Base-by-base conservation (phyloP, 2,113 vertebrate genomes). In the Corynorhinus townsendii region DNA sequence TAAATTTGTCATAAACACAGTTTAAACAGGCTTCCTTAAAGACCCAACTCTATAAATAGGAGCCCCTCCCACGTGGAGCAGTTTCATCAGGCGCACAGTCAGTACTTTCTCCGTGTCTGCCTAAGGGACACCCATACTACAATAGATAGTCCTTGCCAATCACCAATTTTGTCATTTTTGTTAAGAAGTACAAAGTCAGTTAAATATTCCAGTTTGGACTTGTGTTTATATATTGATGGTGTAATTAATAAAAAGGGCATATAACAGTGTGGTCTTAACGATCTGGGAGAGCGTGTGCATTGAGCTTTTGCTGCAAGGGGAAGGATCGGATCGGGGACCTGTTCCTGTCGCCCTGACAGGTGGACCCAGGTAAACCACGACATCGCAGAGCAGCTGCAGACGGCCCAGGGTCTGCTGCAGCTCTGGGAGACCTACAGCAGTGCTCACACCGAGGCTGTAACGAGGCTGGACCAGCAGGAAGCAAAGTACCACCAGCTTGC, bases 341-440 rank as follows among this genome's bases (percentile, higher is more conserved):
- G 11, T 83, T 43, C 52, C 43, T 52, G 28, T 94, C 86, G 1
- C 71, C 88, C 87, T 94, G 33, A 89, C 98, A 99, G 99, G 84
- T 99, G 99, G 99, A 96, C 97, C 7, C 94, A 75, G 11, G 96
- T 98, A 20, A 98, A 97, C 33, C 97, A 96, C 88, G 97, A 97
- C 8, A 64, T 99, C 19, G 49, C 96, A 16, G 98, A 98, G 62
- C 97, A 97, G 66, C 92, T 99, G 24, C 96, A 92, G 84, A 95
- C 96, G 86, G 98, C 98, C 0, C 97, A 95, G 30, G 83, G 64
- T 0, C 69, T 98, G 83, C 97, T 99, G 72, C 97, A 97, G 80
- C 94, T 98, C 4, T 99, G 99, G 99, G 98, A 98, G 85, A 90
- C 86, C 0, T 98, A 98, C 4, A 49, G 85, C 69, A 35, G 26